Evolutionary conservation across 2,797 vertebrate genomes (phyloP), one percentile per base, ranked within the genome.

Genomic region (Sphaeramia orbicularis): DNA sequence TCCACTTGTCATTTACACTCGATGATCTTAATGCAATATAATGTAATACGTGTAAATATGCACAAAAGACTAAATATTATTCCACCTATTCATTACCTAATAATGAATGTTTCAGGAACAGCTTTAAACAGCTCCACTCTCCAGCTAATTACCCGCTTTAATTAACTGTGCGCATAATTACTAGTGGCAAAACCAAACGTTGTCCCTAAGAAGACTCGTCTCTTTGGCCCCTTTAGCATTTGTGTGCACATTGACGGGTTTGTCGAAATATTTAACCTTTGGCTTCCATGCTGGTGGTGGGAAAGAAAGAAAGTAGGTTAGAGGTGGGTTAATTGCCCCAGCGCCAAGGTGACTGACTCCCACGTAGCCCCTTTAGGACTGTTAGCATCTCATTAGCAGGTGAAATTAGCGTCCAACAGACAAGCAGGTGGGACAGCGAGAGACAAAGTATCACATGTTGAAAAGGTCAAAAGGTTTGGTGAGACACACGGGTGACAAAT

Each of bases 351-450:
- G 62, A 75, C 54, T 74, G 76, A 76, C 65, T 75, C 44, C 58
- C 35, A 49, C 50, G 43, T 54, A 64, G 53, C 75, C 63, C 61
- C 21, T n/a, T 61, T 6, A 42, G 48, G 53, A 65, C 76, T 48
- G 41, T 89, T 87, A 82, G 70, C 69, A 62, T 71, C 76, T 84
- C 40, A 49, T 90, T 89, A 84, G 65, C 35, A 37, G 62, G 55
- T 71, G 49, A 63, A 74, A 83, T 89, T 79, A 83, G 55, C 37
- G 41, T 71, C 3, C 13, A 74, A 78, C 61, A 38, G 68, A 60
- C 15, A 68, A 69, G 45, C 62, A 42, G 73, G 54, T 42, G 59
- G 51, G 56, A 40, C 61, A 18, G 12, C 2, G 4, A 60, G 64
- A 66, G 60, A 67, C 7, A 11, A 65, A 1, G 2, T 47, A 67